phyloP scores from a whole-genome alignment of 2,888 invertebrate species.

The Apantesis nais region DNA sequence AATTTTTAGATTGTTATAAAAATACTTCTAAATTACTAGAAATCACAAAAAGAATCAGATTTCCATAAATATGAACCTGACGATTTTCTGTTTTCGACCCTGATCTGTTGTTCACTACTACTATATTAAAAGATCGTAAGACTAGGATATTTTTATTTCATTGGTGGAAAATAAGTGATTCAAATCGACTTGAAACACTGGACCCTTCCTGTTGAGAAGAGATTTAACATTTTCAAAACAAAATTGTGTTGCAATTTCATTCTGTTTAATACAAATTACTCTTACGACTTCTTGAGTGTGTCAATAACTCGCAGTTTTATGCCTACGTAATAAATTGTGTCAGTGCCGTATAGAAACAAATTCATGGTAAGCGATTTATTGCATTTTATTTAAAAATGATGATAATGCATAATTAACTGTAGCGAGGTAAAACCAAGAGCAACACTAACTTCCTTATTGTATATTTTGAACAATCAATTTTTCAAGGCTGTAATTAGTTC shows the following conservation, averaged over 20 bases:
- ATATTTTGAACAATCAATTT: background rate
- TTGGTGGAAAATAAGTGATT: too few relatives aligned
- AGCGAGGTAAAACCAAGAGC: slow-evolving; percentile 3
- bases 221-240: background rate
- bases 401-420: background rate
- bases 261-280: background rate
- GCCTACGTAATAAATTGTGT: slow-evolving; percentile 4
- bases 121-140: too few relatives aligned
- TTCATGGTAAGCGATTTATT: background rate
- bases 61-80: too few relatives aligned
- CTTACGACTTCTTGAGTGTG: slow-evolving; percentile 13
- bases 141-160: too few relatives aligned
- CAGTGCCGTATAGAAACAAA: slow-evolving; percentile 3
- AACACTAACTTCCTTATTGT: background rate
- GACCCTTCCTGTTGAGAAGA: background rate
- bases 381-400: slow-evolving; percentile 1
- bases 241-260: background rate
- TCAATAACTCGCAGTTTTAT: background rate
- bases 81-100: too few relatives aligned
- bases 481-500: background rate
- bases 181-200: too few relatives aligned
- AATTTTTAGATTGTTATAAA: too few relatives aligned
- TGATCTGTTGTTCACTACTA: too few relatives aligned
- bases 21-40: too few relatives aligned
- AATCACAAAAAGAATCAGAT: too few relatives aligned